A percentile compares a stretch with the other conserved stretches of the same genome.
These are phyloP conservation scores for Helicoverpa assulta DNA, from an alignment of 2,888 invertebrate species.

Conservation along the genomic window DNA sequence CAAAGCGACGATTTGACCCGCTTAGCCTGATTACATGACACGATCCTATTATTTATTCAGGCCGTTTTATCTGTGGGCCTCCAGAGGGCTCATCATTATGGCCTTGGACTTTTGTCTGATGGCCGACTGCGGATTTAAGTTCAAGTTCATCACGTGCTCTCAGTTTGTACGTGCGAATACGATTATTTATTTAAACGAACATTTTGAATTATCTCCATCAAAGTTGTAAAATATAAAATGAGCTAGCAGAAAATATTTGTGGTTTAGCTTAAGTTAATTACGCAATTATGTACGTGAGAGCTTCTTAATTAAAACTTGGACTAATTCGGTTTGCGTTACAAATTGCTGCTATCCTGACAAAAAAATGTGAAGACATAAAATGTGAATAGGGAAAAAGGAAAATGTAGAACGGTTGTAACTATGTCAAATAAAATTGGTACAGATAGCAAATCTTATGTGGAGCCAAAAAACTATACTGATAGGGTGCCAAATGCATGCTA, in stretches of 20 bases:
- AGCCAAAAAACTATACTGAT: slow-evolving; percentile 41
- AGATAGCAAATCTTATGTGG: slow-evolving; percentile 28
- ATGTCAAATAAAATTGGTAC: slow-evolving; percentile 30
- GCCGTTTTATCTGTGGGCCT: slow-evolving; percentile 58
- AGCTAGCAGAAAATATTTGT: too few relatives aligned
- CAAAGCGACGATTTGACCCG: slow-evolving; percentile 63
- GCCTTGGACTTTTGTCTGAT: slow-evolving; percentile 54
- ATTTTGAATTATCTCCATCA: not conserved
- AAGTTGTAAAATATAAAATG: not conserved
- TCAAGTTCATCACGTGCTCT: slow-evolving; percentile 44
- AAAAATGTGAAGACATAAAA: not conserved
- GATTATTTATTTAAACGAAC: not conserved
- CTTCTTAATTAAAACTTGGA: not conserved
- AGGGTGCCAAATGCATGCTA: slow-evolving; percentile 42
- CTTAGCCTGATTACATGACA: slow-evolving; percentile 65
- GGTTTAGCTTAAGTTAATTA: not conserved
- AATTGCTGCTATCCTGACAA: not conserved
- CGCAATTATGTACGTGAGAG: not conserved
- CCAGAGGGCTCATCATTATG: slow-evolving; percentile 57
- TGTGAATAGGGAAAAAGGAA: not conserved
- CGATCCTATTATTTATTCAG: slow-evolving; percentile 68
- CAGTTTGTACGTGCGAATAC: slow-evolving; percentile 7
- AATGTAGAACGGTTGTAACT: slow-evolving; percentile 20
- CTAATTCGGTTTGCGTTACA: not conserved
- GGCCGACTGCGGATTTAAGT: slow-evolving; percentile 34